phyloP scores from a whole-genome alignment of 2,113 vertebrate genomes.

The Euleptes europaea region DNA sequence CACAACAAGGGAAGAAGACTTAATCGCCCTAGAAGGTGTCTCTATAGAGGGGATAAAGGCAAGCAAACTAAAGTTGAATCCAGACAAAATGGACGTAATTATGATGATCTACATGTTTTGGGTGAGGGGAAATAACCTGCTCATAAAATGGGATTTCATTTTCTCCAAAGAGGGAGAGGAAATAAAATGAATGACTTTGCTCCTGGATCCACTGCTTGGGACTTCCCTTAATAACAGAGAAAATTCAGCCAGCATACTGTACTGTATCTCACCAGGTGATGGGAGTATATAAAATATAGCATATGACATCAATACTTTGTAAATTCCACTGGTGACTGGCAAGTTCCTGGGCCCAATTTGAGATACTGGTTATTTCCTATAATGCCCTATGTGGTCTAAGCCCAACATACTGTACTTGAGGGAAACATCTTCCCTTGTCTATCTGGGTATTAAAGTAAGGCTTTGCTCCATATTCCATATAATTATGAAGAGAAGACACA shows the following conservation, averaged over 20 bases:
- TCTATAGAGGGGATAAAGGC: too few relatives aligned
- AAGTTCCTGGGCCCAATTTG: not conserved
- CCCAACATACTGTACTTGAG: not conserved
- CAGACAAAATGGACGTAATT: too few relatives aligned
- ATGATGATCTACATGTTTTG: not conserved
- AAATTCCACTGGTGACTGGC: not conserved
- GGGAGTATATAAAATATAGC: not conserved
- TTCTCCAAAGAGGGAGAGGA: not conserved
- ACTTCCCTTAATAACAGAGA: not conserved
- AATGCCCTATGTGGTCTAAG: not conserved
- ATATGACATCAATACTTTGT: not conserved
- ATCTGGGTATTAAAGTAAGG: not conserved
- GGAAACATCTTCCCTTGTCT: too few relatives aligned
- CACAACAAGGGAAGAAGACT: too few relatives aligned
- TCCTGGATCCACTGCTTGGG: not conserved
- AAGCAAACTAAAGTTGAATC: too few relatives aligned
- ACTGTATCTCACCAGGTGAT: not conserved
- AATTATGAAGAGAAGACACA: not conserved
- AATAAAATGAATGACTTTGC: not conserved
- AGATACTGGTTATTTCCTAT: not conserved
- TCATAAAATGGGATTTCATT: not conserved
- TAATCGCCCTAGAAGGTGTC: too few relatives aligned
- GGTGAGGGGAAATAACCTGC: not conserved
- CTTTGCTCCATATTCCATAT: not conserved
- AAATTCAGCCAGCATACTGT: not conserved